Evolutionary conservation across 2,797 vertebrate genomes (phyloP).

Genomic region (Diceros bicornis): DNA sequence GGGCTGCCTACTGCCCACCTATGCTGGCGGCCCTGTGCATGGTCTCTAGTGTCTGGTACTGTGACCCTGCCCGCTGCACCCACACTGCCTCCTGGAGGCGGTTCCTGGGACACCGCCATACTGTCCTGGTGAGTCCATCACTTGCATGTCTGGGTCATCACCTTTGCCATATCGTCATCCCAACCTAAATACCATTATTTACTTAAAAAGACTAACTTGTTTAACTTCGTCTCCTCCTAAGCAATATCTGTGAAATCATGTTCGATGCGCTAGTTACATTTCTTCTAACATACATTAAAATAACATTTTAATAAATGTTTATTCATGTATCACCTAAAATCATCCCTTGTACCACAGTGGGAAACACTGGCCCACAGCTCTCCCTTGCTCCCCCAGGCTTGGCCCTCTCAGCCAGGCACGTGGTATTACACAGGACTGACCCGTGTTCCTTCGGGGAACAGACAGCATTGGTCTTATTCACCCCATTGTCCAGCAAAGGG

Average conservation of each 20-base stretch:
- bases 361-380: neutral
- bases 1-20: neutral
- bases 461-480: neutral
- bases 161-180: neutral
- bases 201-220: neutral
- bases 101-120: neutral
- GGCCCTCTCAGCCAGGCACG: rapidly evolving
- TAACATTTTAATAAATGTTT: neutral
- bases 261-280: neutral
- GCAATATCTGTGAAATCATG: neutral
- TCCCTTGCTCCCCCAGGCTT: neutral
- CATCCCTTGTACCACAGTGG: neutral
- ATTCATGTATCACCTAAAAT: neutral
- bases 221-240: neutral
- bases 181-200: neutral
- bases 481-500: neutral
- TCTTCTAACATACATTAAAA: neutral
- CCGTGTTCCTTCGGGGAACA: neutral
- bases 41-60: neutral
- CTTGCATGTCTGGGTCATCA: neutral
- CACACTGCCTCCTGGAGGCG: neutral
- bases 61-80: neutral
- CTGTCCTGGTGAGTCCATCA: neutral
- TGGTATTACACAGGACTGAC: rapidly evolving
- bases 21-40: neutral